These are phyloP conservation scores for Cephalopterus ornatus DNA, from an alignment of 2,113 vertebrate genomes.

Conservation along the genomic window DNA sequence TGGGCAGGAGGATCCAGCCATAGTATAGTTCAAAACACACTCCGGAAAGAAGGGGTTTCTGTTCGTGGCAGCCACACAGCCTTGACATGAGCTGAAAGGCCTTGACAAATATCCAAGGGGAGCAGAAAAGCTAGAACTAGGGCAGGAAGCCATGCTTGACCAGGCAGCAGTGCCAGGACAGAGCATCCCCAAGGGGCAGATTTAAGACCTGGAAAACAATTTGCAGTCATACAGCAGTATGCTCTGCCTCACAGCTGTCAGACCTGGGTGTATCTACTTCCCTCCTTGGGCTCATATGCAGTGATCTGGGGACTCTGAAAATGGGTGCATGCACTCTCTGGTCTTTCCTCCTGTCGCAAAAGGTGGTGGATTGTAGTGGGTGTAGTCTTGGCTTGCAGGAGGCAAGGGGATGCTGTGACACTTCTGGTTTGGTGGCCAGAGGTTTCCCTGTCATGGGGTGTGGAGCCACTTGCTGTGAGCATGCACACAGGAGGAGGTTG, in stretches of 20 bases:
- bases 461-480: fast-evolving
- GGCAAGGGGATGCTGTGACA: not conserved
- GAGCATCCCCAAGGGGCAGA: not conserved
- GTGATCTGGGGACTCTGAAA: not conserved
- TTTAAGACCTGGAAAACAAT: not conserved
- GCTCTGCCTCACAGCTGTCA: not conserved
- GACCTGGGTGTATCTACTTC: constrained; percentile 28
- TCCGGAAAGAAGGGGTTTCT: not conserved
- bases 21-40: not conserved
- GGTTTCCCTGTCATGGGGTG: not conserved
- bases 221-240: not conserved
- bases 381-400: not conserved
- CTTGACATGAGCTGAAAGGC: not conserved
- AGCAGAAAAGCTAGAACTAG: not conserved
- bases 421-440: not conserved
- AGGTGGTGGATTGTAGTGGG: not conserved
- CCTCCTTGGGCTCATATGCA: not conserved
- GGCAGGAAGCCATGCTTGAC: not conserved
- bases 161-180: not conserved
- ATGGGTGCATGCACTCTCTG: not conserved
- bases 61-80: not conserved
- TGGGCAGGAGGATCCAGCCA: not conserved
- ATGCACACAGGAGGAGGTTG: not conserved
- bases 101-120: not conserved
- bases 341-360: not conserved